phyloP scores from a whole-genome alignment of 2,888 invertebrate genomes.

The Amphipoea oculea region DNA sequence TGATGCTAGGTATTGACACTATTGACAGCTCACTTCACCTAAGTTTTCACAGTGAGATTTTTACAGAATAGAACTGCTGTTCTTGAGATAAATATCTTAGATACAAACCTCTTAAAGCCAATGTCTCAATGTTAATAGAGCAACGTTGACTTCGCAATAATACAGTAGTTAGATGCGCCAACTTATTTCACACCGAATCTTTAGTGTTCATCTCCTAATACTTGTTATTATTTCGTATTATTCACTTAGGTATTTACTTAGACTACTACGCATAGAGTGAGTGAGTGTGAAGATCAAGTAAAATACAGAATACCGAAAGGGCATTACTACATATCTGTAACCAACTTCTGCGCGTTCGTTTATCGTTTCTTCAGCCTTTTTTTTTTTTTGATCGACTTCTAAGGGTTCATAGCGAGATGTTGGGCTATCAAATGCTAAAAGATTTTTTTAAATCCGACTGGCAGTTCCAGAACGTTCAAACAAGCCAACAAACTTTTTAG shows the following conservation, averaged over 20 bases:
- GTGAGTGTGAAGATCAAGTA: not conserved
- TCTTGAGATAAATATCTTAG: conserved; percentile 17
- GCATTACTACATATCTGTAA: not conserved
- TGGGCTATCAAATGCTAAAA: no score
- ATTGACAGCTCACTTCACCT: not conserved
- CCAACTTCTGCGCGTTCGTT: no score
- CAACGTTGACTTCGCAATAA: conserved; percentile 43
- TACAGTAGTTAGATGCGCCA: conserved; percentile 48
- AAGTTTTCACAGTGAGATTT: not conserved
- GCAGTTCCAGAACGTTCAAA: no score
- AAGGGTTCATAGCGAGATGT: no score
- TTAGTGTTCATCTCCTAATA: conserved; percentile 50
- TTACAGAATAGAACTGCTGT: not conserved
- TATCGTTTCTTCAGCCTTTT: no score
- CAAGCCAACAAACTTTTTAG: no score
- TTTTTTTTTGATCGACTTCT: no score
- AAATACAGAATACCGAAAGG: not conserved
- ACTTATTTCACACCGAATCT: conserved; percentile 53
- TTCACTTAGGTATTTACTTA: conserved; percentile 33
- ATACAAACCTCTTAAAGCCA: conserved; percentile 29
- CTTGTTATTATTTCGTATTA: conserved; percentile 55
- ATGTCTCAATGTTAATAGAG: conserved; percentile 40
- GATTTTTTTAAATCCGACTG: no score
- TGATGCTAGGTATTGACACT: not conserved
- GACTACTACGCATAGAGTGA: not conserved